These are phyloP conservation scores for Silurus meridionalis DNA, from an alignment of 2,113 vertebrate genomes.

Conservation along the genomic window DNA sequence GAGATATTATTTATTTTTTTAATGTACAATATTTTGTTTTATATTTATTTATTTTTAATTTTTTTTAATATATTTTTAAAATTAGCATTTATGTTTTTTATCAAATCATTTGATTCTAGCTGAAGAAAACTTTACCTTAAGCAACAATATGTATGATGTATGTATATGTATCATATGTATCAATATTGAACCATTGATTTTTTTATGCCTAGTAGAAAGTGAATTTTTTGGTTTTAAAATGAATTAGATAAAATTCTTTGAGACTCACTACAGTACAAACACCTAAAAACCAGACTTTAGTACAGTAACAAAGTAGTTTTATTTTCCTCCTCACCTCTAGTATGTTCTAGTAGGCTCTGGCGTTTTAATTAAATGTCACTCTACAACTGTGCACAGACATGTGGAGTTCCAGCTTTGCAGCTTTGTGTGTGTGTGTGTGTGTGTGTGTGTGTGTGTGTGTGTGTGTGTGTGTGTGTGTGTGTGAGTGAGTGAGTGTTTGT, in stretches of 20 bases:
- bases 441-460: neutral
- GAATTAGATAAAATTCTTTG: neutral
- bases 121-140: too few species aligned
- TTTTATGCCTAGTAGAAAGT: neutral
- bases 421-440: too few species aligned
- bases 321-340: neutral
- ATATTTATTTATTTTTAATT: too few species aligned
- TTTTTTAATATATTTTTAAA: too few species aligned
- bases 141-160: too few species aligned
- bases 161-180: neutral
- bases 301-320: neutral
- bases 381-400: neutral
- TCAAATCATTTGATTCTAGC: too few species aligned
- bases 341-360: neutral
- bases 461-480: neutral
- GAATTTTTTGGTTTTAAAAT: neutral
- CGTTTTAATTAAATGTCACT: constrained; percentile 30
- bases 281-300: neutral
- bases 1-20: too few species aligned
- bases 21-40: too few species aligned
- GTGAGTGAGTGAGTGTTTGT: constrained; percentile 11
- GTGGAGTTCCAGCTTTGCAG: neutral
- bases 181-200: neutral
- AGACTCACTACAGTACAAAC: neutral
- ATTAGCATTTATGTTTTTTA: too few species aligned